Evolutionary conservation across 2,113 vertebrate species (phyloP).

Genomic region (Syrrhaptes paradoxus): DNA sequence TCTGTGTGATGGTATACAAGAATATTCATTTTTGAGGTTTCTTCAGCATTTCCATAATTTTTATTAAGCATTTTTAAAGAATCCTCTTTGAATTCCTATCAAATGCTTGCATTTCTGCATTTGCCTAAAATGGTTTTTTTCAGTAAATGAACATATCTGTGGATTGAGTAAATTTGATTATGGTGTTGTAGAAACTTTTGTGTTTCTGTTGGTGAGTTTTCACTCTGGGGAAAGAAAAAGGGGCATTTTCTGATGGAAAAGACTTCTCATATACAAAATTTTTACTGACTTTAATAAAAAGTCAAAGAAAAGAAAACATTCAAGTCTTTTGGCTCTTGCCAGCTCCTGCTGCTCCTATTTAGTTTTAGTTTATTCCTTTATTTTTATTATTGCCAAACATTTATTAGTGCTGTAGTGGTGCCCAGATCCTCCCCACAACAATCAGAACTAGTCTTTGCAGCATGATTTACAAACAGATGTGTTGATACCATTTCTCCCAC

Average conservation of each 20-base stretch:
- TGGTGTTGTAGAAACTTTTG: background rate
- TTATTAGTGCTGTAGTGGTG: constrained; percentile 8
- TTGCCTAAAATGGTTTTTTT: background rate
- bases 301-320: constrained; percentile 29
- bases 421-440: background rate
- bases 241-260: background rate
- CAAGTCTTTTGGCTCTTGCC: background rate
- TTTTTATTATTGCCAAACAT: background rate
- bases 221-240: background rate
- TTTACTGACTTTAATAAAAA: background rate
- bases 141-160: background rate
- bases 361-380: constrained; percentile 18
- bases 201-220: background rate
- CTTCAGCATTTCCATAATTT: background rate
- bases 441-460: background rate
- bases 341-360: constrained; percentile 19
- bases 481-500: background rate
- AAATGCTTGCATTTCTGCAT: background rate
- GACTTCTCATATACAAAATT: background rate
- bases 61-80: background rate
- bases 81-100: background rate
- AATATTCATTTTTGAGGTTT: background rate
- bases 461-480: background rate
- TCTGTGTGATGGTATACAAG: background rate
- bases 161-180: background rate